Percentiles rank a stretch among this genome's conserved stretches.
phyloP scores from a whole-genome alignment of 1,140 invertebrate species.

The Brachystomella parvula region DNA sequence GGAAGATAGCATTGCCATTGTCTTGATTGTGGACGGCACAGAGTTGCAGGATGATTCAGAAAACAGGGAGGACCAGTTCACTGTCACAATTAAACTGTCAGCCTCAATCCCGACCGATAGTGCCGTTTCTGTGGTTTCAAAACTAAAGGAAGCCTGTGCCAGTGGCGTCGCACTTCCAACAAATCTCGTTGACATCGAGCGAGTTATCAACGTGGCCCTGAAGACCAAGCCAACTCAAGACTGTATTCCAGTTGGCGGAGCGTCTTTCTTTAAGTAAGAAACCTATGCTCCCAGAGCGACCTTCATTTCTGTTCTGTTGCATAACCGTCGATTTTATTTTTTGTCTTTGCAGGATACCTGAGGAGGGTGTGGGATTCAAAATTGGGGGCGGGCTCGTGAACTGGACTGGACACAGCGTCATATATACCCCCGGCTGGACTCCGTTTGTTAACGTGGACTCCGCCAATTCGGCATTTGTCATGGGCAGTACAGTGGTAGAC shows the following conservation, averaged over 20 bases:
- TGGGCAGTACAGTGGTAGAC: not conserved
- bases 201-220: not conserved
- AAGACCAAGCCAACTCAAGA: not conserved
- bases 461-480: constrained; percentile 13
- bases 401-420: not conserved
- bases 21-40: not conserved
- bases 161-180: not conserved
- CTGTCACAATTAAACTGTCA: not conserved
- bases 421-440: constrained; percentile 8
- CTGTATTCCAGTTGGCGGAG: constrained; percentile 1
- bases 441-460: constrained; percentile 7
- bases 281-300: no score
- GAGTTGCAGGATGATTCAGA: not conserved
- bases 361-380: not conserved
- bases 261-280: constrained; percentile 1
- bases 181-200: not conserved
- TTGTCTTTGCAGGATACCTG: no score
- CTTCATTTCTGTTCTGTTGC: no score
- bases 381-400: constrained; percentile 12
- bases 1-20: not conserved
- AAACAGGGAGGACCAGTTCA: not conserved
- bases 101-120: not conserved
- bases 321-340: no score
- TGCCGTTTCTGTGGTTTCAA: not conserved
- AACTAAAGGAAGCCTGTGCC: not conserved